phyloP scores from a whole-genome alignment of 1,140 invertebrate genomes.

The Papilio glaucus region DNA sequence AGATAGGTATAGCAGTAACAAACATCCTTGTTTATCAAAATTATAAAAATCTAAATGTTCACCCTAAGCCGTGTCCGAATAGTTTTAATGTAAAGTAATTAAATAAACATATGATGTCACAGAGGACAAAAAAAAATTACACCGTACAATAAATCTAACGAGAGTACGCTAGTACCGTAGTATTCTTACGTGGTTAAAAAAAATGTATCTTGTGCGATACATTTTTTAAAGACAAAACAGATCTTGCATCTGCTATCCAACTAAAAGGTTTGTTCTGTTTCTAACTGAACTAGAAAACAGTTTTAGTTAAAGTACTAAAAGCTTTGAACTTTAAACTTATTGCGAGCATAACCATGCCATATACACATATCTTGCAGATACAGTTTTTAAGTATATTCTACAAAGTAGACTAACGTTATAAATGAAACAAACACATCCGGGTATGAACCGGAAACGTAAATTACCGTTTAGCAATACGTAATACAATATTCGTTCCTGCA shows the following conservation, averaged over 20 bases:
- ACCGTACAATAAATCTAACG: neutral
- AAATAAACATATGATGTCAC: neutral
- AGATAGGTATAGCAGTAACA: no score
- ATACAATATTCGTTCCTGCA: neutral
- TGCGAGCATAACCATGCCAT: neutral
- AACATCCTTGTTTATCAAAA: no score
- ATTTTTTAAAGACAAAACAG: no score
- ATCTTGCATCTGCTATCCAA: neutral
- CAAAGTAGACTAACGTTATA: constrained; percentile 9
- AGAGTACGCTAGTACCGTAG: neutral
- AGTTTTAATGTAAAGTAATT: no score
- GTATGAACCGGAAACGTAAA: neutral
- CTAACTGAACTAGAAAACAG: constrained; percentile 5
- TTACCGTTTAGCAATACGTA: neutral
- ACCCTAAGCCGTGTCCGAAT: no score
- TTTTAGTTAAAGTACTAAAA: neutral
- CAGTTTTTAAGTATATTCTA: no score
- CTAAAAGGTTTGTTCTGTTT: neutral
- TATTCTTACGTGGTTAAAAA: neutral
- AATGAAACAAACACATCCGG: neutral
- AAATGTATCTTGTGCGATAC: neutral
- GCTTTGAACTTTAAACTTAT: constrained; percentile 21
- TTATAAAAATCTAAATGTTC: no score
- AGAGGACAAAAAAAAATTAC: neutral
- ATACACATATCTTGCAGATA: neutral